Evolutionary conservation across 1,140 invertebrate genomes (phyloP).

Genomic region (Chionoecetes opilio): DNA sequence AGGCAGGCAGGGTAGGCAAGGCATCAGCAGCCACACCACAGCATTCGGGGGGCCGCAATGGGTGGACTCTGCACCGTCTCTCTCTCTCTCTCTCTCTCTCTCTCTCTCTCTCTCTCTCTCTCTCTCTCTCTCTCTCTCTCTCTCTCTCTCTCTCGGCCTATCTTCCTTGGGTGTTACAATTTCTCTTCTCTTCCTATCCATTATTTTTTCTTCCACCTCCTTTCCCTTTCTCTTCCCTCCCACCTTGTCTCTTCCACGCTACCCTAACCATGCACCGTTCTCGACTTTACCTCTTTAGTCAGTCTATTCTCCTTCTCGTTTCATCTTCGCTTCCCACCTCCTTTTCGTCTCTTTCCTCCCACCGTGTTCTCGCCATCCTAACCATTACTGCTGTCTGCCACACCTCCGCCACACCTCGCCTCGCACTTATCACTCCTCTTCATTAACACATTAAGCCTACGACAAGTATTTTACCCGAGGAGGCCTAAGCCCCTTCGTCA

Average conservation of each 20-base stretch:
- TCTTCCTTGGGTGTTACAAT: background rate
- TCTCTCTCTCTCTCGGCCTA: background rate
- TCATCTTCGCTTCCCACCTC: background rate
- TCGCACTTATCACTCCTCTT: background rate
- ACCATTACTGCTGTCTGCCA: background rate
- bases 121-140: conserved; percentile 5
- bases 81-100: background rate
- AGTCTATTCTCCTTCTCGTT: background rate
- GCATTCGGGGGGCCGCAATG: background rate
- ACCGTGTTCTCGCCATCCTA: too few species aligned
- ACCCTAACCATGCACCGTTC: background rate
- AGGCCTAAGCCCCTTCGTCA: background rate
- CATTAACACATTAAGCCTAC: conserved; percentile 29
- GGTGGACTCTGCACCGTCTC: background rate
- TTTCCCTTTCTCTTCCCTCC: background rate
- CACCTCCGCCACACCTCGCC: background rate
- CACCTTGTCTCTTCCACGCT: too few species aligned
- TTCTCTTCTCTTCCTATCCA: too few species aligned
- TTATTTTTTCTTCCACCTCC: background rate
- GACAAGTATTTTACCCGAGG: background rate
- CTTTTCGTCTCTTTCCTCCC: background rate
- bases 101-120: conserved; percentile 4
- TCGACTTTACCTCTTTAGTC: too few species aligned
- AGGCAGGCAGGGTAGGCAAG: background rate
- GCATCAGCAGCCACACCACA: background rate